phyloP scores from a whole-genome alignment of 2,888 invertebrate genomes.

The Sarcophaga caerulescens region DNA sequence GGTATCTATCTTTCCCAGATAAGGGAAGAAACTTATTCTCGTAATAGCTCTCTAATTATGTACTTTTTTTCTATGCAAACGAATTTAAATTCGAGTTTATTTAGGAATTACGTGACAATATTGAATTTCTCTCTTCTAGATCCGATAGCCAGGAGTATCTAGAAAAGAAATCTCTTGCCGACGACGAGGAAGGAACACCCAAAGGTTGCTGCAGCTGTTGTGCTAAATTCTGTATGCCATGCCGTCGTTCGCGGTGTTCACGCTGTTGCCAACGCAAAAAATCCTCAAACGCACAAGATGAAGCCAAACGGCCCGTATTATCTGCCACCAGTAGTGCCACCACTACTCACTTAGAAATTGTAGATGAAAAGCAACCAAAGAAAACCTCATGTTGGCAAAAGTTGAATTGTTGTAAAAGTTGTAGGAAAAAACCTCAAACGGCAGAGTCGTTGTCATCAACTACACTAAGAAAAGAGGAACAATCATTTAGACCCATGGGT shows the following conservation, averaged over 20 bases:
- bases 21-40: no score
- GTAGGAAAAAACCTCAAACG: constrained; percentile 79
- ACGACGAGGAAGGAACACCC: constrained; percentile 71
- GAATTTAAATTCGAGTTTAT: no score
- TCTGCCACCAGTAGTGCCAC: constrained; percentile 76
- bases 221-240: constrained; percentile 79
- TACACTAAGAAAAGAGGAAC: constrained; percentile 32
- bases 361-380: constrained; percentile 74
- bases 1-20: no score
- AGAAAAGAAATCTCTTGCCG: constrained; percentile 70
- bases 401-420: constrained; percentile 80
- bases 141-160: constrained; percentile 79
- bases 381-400: constrained; percentile 78
- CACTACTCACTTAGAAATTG: constrained; percentile 75
- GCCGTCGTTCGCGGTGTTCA: constrained; percentile 78
- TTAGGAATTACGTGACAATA: no score
- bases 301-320: constrained; percentile 74
- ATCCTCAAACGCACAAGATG: constrained; percentile 70
- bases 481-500: constrained; percentile 49
- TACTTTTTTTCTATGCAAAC: no score
- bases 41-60: no score
- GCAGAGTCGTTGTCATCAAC: constrained; percentile 15
- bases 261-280: constrained; percentile 77
- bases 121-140: constrained; percentile 64
- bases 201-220: constrained; percentile 77